Evolutionary conservation across 1,140 invertebrate species (phyloP).

Genomic region (Lithobius niger): DNA sequence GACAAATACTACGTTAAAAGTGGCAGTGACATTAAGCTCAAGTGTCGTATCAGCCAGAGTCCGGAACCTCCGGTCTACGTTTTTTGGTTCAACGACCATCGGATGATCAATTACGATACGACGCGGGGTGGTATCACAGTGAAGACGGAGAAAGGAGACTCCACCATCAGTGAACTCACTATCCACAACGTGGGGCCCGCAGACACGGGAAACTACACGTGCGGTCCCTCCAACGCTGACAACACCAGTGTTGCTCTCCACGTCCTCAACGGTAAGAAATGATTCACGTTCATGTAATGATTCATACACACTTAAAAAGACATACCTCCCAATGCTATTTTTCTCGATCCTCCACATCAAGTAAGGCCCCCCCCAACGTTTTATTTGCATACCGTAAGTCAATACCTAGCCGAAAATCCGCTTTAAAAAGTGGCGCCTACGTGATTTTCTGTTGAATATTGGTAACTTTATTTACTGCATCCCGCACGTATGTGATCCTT

Average conservation of each 20-base stretch:
- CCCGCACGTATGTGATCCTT: too few relatives aligned
- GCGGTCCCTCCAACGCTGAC: constrained; percentile 26
- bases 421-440: too few relatives aligned
- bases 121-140: constrained; percentile 58
- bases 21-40: constrained; percentile 76
- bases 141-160: constrained; percentile 78
- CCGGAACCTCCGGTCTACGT: constrained; percentile 63
- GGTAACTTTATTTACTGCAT: too few relatives aligned
- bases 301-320: too few relatives aligned
- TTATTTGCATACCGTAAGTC: too few relatives aligned
- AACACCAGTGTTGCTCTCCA: constrained; percentile 27
- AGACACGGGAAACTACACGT: constrained; percentile 54
- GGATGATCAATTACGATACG: constrained; percentile 27
- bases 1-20: constrained; percentile 77
- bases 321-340: too few relatives aligned
- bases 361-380: too few relatives aligned
- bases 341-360: too few relatives aligned
- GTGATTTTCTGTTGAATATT: too few relatives aligned
- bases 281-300: too few relatives aligned
- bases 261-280: constrained; percentile 25
- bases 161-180: constrained; percentile 72
- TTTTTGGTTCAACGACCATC: constrained; percentile 56
- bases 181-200: constrained; percentile 67
- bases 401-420: too few relatives aligned
- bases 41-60: constrained; percentile 73